These are phyloP conservation scores for Corvus cornix DNA, from an alignment of 2,113 vertebrate species.

Conservation along the genomic window DNA sequence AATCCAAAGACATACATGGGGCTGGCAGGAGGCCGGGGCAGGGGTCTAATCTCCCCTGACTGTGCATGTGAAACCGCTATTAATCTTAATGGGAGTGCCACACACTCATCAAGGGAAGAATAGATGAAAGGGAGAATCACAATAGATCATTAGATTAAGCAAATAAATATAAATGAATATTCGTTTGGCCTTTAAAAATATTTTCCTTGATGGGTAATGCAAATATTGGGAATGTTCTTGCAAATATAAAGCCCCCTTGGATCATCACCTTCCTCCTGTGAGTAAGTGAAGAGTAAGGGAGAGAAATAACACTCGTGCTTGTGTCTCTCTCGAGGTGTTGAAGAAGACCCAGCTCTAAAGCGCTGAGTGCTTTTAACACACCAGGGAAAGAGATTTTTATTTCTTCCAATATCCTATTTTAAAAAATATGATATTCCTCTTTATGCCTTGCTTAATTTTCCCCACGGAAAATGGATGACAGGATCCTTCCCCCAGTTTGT, in stretches of 20 bases:
- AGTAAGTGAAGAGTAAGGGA: slow-evolving; percentile 31
- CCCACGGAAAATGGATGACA: slow-evolving; percentile 15
- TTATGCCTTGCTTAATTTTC: slow-evolving; percentile 19
- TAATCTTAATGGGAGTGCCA: slow-evolving; percentile 70
- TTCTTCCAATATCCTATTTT: slow-evolving; percentile 8
- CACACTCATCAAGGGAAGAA: slow-evolving; percentile 61
- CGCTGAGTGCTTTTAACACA: slow-evolving; percentile 8
- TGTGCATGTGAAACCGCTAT: slow-evolving; percentile 69
- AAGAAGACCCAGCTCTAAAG: neutral
- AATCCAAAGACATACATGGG: slow-evolving; percentile 69
- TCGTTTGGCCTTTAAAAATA: slow-evolving; percentile 75
- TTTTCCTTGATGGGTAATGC: slow-evolving; percentile 63
- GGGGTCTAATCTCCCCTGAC: slow-evolving; percentile 70
- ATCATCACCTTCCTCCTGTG: slow-evolving; percentile 53
- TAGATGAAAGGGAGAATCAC: slow-evolving; percentile 73
- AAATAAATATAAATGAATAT: slow-evolving; percentile 75
- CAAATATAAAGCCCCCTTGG: slow-evolving; percentile 24
- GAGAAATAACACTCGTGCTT: slow-evolving; percentile 4
- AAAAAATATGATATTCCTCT: neutral
- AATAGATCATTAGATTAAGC: slow-evolving; percentile 74
- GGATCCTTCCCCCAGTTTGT: slow-evolving; percentile 22
- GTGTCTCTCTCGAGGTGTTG: neutral
- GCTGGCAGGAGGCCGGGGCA: slow-evolving; percentile 68
- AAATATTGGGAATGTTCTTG: slow-evolving; percentile 67
- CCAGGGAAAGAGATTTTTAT: slow-evolving; percentile 54